Evolutionary conservation across 2,113 vertebrate genomes (phyloP).

Genomic region (Crotalus viridis): DNA sequence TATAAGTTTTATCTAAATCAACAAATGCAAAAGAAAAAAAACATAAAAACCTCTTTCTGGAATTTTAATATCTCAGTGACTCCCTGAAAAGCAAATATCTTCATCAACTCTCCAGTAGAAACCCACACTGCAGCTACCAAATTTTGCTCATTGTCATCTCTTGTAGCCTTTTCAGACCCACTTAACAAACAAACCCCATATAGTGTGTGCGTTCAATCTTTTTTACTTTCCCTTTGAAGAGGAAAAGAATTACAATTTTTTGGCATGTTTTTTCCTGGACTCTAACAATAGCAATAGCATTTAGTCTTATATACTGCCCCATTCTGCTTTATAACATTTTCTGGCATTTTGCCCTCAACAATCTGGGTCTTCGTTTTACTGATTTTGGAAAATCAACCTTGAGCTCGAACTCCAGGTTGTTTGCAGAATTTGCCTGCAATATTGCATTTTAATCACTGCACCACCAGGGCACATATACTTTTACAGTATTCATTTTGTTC

Average conservation of each 20-base stretch:
- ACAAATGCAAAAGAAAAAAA: neutral
- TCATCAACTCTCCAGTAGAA: neutral
- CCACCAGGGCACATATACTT: neutral
- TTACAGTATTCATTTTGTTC: neutral
- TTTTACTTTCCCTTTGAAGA: neutral
- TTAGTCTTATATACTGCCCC: neutral
- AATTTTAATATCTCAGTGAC: neutral
- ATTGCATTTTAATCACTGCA: neutral
- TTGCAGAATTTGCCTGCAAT: neutral
- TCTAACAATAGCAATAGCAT: neutral
- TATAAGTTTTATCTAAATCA: neutral
- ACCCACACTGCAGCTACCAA: neutral
- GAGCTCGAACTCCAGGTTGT: neutral
- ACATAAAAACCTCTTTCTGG: neutral
- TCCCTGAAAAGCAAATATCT: neutral
- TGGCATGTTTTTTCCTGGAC: neutral
- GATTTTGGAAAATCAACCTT: neutral
- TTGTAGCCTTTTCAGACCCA: neutral
- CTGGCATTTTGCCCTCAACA: neutral
- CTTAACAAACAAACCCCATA: neutral
- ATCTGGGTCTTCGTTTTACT: neutral
- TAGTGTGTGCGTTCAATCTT: neutral
- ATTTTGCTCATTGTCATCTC: neutral
- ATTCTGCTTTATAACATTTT: neutral
- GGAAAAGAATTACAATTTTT: neutral